A percentile compares a stretch with the other conserved stretches of the same genome.
These are phyloP conservation scores for Uropsilus gracilis DNA, from an alignment of 2,113 vertebrate genomes.

Conservation along the genomic window DNA sequence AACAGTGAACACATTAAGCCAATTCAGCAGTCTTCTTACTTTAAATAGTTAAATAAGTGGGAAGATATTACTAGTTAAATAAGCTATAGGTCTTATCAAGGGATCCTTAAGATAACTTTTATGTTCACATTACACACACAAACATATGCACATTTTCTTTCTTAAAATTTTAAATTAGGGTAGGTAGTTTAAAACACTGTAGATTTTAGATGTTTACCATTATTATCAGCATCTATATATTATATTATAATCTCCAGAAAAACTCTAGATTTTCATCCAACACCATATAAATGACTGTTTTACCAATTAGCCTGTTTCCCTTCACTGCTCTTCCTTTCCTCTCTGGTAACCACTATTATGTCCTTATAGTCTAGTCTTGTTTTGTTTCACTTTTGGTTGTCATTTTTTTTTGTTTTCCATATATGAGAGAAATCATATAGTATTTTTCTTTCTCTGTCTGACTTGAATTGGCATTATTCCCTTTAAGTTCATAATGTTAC, in stretches of 20 bases:
- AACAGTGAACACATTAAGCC: neutral
- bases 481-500: neutral
- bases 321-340: neutral
- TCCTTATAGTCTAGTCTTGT: neutral
- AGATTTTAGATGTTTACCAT: neutral
- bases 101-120: neutral
- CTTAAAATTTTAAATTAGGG: neutral
- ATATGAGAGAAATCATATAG: neutral
- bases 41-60: neutral
- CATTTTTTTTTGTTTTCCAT: neutral
- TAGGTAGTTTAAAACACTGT: neutral
- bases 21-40: neutral
- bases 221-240: neutral
- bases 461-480: neutral
- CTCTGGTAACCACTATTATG: too few species aligned
- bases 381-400: neutral
- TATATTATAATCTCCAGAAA: neutral
- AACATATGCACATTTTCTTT: neutral
- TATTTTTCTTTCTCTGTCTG: too few species aligned
- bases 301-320: neutral
- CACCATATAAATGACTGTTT: neutral
- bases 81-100: neutral
- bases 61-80: neutral
- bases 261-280: neutral
- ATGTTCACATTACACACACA: neutral